Evolutionary conservation across 2,113 vertebrate genomes (phyloP), one percentile per base, ranked within the genome.

Genomic region (Himantopus leucocephalus): DNA sequence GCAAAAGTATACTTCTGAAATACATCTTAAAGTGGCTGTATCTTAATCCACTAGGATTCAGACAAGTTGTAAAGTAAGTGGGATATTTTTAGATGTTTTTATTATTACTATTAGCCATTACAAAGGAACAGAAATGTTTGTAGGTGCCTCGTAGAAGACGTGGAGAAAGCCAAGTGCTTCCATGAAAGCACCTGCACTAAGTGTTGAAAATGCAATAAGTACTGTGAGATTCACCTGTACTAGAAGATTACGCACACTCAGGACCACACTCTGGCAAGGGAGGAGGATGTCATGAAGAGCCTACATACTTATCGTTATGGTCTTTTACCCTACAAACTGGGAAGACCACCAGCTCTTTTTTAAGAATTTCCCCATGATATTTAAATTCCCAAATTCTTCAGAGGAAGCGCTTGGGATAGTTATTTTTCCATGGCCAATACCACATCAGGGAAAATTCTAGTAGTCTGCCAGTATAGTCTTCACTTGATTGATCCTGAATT

Each of bases 101-200:
- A 13, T 35, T 50, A 5, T 23, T 77, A 18, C 22, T 68, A 15
- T 24, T 53, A 88, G 0, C 8, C 32, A 37, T 59, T 60, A 50
- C 11, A 71, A 63, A 60, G 8, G 6, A 73, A 19, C 1, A 45
- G 17, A 73, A 53, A 9, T 55, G 4, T 30, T 66, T 12, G 2
- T 20, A 48, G 16, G 2, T 53, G 16, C 4, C 10, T 70, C 4
- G 0, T 8, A 75, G n/a, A 81, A 32, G 15, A 45, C 0, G 1
- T 15, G 14, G 6, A 70, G 27, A 79, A 83, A 59, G 4, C 1
- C 21, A 39, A 83, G 22, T 29, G 3, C 8, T 55, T 60, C 6
- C 3, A 3, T 30, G 30, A 74, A 77, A 18, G 3, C 2, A 10
- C 5, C 5, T 78, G 21, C 6, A 17, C 9, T 13, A 53, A 71